Base-by-base conservation (phyloP, 2,888 invertebrate species). In the Automeris io region DNA sequence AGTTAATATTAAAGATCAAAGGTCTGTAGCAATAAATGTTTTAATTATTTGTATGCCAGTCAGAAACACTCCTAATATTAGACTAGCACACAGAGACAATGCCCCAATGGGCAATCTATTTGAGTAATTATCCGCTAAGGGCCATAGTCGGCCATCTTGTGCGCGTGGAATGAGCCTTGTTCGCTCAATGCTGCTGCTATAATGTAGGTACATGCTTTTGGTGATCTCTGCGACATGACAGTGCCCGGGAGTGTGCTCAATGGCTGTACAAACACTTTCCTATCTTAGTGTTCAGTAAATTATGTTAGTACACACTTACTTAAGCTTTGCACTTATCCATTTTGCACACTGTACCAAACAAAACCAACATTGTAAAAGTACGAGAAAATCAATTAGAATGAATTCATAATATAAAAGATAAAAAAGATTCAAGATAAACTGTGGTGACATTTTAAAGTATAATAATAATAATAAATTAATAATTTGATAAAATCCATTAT, bases 101-200 rank as follows among this genome's bases (percentile, higher is more conserved):
- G 70, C 81, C 74, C 81, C 77, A 83, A 82, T 80, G 81, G 85
- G 80, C 83, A 81, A 85, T 85, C 83, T 82, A 83, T 86, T 85
- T 83, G 85, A 86, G 83, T 85, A 83, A 86, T 85, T 85, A 85
- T 80, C 71, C 81, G 75, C 83, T 75, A 80, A 85, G 83, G 83
- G 79, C 85, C 70, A 82, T 85, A 83, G 85, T 83, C 80, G 70
- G 81, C 79, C 80, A 83, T 86, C 85, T 85, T 82, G 85, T 73
- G 67, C 73, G 73, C 70, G 70, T 70, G 70, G 76, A 81, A 81
- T 79, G 78, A 82, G 77, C 76, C 80, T 74, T 81, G 83, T 80
- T 76, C 78, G 61, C 71, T 71, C 63, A 70, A 71, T 72, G 74
- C 74, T 29, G 71, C 47, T 64, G 54, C 64, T 71, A 73, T 74